Base-by-base conservation (phyloP, 2,113 vertebrate genomes). In the Cygnus atratus region DNA sequence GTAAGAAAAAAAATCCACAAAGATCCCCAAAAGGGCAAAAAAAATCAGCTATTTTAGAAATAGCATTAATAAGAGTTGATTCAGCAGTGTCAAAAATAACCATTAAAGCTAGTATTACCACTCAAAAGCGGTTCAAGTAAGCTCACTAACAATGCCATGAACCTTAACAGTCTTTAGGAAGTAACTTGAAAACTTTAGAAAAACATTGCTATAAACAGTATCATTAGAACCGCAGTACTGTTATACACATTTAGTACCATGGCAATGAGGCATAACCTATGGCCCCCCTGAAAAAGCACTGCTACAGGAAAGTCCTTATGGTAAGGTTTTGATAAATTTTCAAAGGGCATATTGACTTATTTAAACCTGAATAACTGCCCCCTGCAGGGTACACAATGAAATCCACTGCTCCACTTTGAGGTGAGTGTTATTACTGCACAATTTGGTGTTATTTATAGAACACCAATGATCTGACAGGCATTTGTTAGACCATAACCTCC, bases 1-100 rank as follows among this genome's bases (percentile, higher is more conserved):
- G 48, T 2, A 77, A 71, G n/a, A 65, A 80, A 88, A 73, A 46
- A 0, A 0, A 59, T 65, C 76, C 65, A 88, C 55, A 58, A 76
- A 85, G 52, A 93, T 72, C 46, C 92, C 35, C 1, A 61, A 81
- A 81, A 92, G 13, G 79, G 88, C 10, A 59, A 84, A 80, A 85
- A 59, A 71, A 20, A 31, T 35, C 44, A 71, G 83, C 76, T 96
- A 75, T 75, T 96, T 95, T 11, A 88, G 58, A 92, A 90, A 95
- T 4, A 61, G 70, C 65, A 84, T 52, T 83, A 65, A 71, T 10
- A 44, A 31, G 57, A 90, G 20, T 67, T 61, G 62, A 73, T 88
- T 91, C 29, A 67, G 50, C 65, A 91, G 43, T 48, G 50, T 77
- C 72, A 90, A 44, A 88, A 97, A 77, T 59, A 88, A 81, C 39